phyloP scores from a whole-genome alignment of 2,113 vertebrate genomes.

The Dissostichus mawsoni region DNA sequence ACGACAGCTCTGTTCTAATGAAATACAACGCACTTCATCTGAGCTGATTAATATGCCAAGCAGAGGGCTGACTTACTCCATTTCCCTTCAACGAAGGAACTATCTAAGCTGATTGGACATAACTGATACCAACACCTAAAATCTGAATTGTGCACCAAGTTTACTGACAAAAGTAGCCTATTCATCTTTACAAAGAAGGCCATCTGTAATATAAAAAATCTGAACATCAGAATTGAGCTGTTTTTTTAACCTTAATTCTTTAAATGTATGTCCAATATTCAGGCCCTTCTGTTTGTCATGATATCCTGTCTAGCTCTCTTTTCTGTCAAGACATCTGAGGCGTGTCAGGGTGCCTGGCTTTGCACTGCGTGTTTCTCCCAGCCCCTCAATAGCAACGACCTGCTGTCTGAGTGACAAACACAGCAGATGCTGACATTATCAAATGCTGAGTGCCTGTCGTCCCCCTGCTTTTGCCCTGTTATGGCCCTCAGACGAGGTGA shows the following conservation, averaged over 20 bases:
- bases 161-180: neutral
- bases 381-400: constrained; percentile 70
- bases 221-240: neutral
- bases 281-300: neutral
- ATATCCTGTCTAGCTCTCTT: constrained; percentile 12
- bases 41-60: constrained; percentile 51
- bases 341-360: constrained; percentile 36
- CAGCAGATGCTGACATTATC: constrained; percentile 99
- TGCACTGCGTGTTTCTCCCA: constrained; percentile 57
- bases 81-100: constrained; percentile 42
- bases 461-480: constrained; percentile 93
- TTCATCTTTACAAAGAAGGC: constrained; percentile 15
- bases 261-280: neutral
- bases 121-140: neutral
- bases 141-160: neutral
- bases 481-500: constrained; percentile 92
- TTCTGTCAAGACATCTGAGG: constrained; percentile 54
- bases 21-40: constrained; percentile 41
- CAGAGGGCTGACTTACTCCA: constrained; percentile 10
- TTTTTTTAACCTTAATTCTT: neutral
- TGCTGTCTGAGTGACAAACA: constrained; percentile 92
- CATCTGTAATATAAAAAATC: neutral
- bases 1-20: constrained; percentile 34
- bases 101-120: constrained; percentile 14
- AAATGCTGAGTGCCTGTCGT: constrained; percentile 87